Conservation (phyloP, 2,113 vertebrate species). For the Xiphorhynchus elegans region DNA sequence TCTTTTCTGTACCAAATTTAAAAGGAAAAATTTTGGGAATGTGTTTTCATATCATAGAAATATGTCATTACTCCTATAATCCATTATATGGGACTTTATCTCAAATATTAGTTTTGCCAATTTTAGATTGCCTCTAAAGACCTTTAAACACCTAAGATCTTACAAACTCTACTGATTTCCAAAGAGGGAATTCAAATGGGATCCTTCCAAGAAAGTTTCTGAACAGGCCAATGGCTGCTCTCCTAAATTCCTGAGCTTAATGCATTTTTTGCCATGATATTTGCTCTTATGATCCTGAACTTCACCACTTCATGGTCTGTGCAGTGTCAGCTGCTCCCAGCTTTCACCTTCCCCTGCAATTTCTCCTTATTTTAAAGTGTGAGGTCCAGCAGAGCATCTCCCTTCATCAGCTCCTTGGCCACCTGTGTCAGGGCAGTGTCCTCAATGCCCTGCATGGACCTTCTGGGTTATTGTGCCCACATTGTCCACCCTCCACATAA, state of each 20-base stretch:
- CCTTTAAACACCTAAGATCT: not conserved
- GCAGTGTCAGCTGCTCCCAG: not conserved
- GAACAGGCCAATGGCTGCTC: not conserved
- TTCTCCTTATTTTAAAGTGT: not conserved
- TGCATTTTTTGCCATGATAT: not conserved
- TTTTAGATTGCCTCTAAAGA: not conserved
- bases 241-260: not conserved
- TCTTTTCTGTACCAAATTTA: not conserved
- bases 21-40: not conserved
- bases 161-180: not conserved
- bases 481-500: not conserved
- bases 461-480: not conserved
- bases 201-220: not conserved
- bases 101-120: fast-evolving
- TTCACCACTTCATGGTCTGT: not conserved
- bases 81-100: not conserved
- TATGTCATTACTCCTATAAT: not conserved
- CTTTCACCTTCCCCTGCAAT: not conserved
- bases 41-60: not conserved
- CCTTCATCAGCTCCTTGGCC: not conserved
- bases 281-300: not conserved
- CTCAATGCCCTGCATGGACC: not conserved
- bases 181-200: not conserved
- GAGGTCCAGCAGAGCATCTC: not conserved
- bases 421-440: not conserved